These are phyloP conservation scores for Pantherophis alleghaniensis DNA, from an alignment of 2,797 vertebrate genomes.

Conservation along the genomic window DNA sequence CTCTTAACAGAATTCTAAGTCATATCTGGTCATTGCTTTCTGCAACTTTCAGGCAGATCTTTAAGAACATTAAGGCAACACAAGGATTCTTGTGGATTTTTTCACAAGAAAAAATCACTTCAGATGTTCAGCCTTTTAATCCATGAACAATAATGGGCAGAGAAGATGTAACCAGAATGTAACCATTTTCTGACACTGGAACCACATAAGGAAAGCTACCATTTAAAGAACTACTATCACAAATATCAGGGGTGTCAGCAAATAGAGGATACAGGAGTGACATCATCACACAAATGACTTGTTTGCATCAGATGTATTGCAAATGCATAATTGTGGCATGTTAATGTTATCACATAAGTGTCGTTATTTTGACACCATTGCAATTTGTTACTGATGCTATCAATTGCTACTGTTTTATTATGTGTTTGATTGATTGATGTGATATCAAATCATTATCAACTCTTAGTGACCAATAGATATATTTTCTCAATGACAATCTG, in stretches of 20 bases:
- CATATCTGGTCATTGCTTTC: not conserved
- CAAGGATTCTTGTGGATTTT: not conserved
- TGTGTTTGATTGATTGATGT: not conserved
- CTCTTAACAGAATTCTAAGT: not conserved
- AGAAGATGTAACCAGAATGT: not conserved
- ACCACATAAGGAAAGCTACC: not conserved
- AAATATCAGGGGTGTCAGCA: not conserved
- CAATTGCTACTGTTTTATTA: not conserved
- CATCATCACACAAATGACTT: not conserved
- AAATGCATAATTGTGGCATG: not conserved
- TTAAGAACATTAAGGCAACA: not conserved
- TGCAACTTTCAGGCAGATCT: not conserved
- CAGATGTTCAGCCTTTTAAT: not conserved
- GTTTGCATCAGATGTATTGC: not conserved
- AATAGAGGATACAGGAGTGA: not conserved
- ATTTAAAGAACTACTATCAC: not conserved
- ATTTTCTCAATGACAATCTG: not conserved
- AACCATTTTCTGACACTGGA: not conserved
- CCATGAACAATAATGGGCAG: not conserved
- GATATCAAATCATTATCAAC: not conserved
- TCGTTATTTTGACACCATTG: not conserved
- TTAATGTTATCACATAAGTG: not conserved
- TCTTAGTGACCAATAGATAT: not conserved
- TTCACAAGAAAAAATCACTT: not conserved
- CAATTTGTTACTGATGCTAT: not conserved